Evolutionary conservation across 2,113 vertebrate genomes (phyloP), one percentile per base, ranked within the genome.

Genomic region (Syngnathoides biaculeatus): DNA sequence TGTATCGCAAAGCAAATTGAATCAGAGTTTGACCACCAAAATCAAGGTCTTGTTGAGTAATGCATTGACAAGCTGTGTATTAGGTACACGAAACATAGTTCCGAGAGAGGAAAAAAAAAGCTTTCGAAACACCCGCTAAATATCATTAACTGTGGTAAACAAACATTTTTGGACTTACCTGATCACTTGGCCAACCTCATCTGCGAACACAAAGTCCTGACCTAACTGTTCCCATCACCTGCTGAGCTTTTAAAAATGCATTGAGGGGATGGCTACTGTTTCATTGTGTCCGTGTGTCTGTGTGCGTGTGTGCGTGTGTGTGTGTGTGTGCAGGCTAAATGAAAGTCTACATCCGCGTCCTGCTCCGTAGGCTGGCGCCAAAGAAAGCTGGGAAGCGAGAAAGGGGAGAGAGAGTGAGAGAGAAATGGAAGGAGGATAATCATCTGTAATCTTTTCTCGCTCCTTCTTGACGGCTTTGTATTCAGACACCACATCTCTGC

Each of bases 191-290:
- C 76, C 73, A 57, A 72, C 75, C 76, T 86, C 14, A 85, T 87
- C 79, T 85, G 78, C 79, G 84, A 71, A 88, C 86, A 87, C 80
- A 79, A 69, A 75, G 86, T 88, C 83, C 87, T 68, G 70, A 82
- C 69, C 80, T 64, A 79, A 85, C 73, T 79, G 87, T 85, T 87
- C 86, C 87, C 87, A 88, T 90, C 89, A 78, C 88, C 85, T 86
- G 89, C 89, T 87, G 87, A 90, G 87, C 84, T 85, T 85, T 90
- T 86, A 90, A 89, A 90, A 89, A 90, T 90, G 86, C 89, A 90
- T 86, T 26, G 76, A 87, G 79, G 79, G 79, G 61, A 73, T 68
- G 66, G 80, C 83, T 90, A 86, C 79, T 26, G 84, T 90, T 89
- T 86, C 89, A 89, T 73, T 60, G 72, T 62, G 78, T 20, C 13